Percentiles rank a stretch among this genome's conserved stretches.
phyloP scores from a whole-genome alignment of 2,888 invertebrate genomes.

The Agonum fuliginosum region DNA sequence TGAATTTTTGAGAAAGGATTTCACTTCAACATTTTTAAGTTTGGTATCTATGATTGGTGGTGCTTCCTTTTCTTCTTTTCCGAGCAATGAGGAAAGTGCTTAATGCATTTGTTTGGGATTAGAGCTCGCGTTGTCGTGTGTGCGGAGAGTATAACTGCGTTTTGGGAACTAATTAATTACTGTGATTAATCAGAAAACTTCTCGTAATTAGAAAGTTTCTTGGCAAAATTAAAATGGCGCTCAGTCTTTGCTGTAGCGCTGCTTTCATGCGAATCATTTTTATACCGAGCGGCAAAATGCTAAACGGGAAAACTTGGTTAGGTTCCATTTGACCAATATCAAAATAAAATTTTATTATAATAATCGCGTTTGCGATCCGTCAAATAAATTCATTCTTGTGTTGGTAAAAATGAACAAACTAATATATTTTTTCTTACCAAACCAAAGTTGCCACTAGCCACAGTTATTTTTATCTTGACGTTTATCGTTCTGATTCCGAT shows the following conservation, averaged over 20 bases:
- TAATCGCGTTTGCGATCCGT: too few species aligned
- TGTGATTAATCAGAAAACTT: conserved; percentile 78
- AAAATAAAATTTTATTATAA: not conserved
- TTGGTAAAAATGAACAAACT: too few species aligned
- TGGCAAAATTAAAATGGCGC: conserved; percentile 74
- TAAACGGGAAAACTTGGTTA: not conserved
- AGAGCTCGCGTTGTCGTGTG: conserved; percentile 50
- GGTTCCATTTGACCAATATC: not conserved
- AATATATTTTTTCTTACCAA: too few species aligned
- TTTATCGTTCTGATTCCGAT: too few species aligned
- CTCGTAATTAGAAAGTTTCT: conserved; percentile 77
- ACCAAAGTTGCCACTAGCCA: too few species aligned
- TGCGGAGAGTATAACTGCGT: conserved; percentile 61
- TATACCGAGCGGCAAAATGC: conserved; percentile 45
- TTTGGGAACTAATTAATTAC: conserved; percentile 75
- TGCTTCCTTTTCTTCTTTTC: too few species aligned
- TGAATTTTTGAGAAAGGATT: too few species aligned
- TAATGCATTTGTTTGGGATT: conserved; percentile 42
- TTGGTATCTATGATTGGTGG: not conserved
- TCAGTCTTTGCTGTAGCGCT: conserved; percentile 58
- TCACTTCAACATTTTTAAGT: too few species aligned
- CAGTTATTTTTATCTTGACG: too few species aligned
- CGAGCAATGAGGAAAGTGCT: conserved; percentile 7
- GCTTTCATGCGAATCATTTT: conserved; percentile 42
- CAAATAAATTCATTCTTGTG: too few species aligned